Evolutionary conservation across 2,888 invertebrate genomes (phyloP).

Genomic region (Antitype chi): DNA sequence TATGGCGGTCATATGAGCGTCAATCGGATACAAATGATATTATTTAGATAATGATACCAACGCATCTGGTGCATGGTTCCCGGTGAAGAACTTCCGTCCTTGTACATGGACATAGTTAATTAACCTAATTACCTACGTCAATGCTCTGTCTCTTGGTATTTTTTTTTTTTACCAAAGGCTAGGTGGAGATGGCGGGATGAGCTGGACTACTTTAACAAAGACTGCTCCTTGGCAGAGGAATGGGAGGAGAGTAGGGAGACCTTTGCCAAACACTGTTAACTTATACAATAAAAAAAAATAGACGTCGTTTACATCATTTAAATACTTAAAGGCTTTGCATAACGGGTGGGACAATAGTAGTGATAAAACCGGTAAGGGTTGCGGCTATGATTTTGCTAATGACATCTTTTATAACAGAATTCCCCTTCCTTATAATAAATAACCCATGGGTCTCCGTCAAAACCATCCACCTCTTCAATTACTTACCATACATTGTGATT

Average conservation of each 20-base stretch:
- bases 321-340: background rate
- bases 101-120: background rate
- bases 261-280: too few species aligned
- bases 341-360: background rate
- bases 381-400: background rate
- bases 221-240: too few species aligned
- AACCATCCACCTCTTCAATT: background rate
- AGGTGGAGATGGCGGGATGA: too few species aligned
- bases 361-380: background rate
- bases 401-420: background rate
- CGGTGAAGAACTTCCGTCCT: conserved; percentile 19
- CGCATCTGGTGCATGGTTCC: background rate
- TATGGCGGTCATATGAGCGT: background rate
- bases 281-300: too few species aligned
- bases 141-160: background rate
- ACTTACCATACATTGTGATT: background rate
- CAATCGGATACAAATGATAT: conserved; percentile 33
- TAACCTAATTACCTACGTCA: conserved; percentile 3
- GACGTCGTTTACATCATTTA: background rate
- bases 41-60: conserved; percentile 13
- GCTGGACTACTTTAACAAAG: too few species aligned
- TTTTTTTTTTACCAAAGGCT: background rate
- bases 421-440: background rate
- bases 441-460: background rate
- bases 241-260: too few species aligned